Evolutionary conservation across 2,113 vertebrate genomes (phyloP).

Genomic region (Synchiropus splendidus): DNA sequence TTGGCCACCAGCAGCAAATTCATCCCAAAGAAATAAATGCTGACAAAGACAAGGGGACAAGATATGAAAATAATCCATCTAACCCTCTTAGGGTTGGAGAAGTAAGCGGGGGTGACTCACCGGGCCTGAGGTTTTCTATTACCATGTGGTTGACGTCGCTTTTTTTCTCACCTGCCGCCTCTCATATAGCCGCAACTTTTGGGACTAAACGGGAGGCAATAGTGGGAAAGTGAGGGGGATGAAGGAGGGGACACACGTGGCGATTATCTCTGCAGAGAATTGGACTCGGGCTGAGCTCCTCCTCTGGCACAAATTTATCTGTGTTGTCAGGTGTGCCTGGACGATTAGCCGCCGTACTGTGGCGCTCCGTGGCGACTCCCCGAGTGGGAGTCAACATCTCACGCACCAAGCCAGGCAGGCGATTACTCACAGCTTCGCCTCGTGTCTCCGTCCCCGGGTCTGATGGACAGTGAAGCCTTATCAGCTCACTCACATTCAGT

Average conservation of each 20-base stretch:
- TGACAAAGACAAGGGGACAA: slow-evolving; percentile 42
- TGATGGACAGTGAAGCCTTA: slow-evolving; percentile 26
- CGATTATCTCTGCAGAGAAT: slow-evolving; percentile 46
- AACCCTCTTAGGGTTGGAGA: slow-evolving; percentile 24
- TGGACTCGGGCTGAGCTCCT: slow-evolving; percentile 46
- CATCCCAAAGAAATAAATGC: slow-evolving; percentile 35
- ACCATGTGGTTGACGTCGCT: no score
- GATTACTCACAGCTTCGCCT: slow-evolving; percentile 30
- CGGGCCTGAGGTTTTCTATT: slow-evolving; percentile 15
- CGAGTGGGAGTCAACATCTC: slow-evolving; percentile 38
- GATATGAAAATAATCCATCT: slow-evolving; percentile 25
- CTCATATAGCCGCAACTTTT: no score
- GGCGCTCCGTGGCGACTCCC: slow-evolving; percentile 39
- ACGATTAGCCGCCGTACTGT: slow-evolving; percentile 51
- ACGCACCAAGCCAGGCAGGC: slow-evolving; percentile 27
- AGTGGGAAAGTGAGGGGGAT: no score
- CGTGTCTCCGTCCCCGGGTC: slow-evolving; percentile 25
- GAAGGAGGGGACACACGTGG: slow-evolving; percentile 4
- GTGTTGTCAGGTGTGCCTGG: slow-evolving; percentile 51
- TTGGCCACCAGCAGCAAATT: slow-evolving; percentile 36
- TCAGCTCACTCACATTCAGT: slow-evolving; percentile 20
- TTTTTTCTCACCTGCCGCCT: no score
- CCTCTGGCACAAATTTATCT: slow-evolving; percentile 48
- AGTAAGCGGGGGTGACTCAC: slow-evolving; percentile 14
- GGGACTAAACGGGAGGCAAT: no score